Evolutionary conservation across 2,113 vertebrate species (phyloP), one percentile per base, ranked within the genome.

Genomic region (Callospermophilus lateralis): DNA sequence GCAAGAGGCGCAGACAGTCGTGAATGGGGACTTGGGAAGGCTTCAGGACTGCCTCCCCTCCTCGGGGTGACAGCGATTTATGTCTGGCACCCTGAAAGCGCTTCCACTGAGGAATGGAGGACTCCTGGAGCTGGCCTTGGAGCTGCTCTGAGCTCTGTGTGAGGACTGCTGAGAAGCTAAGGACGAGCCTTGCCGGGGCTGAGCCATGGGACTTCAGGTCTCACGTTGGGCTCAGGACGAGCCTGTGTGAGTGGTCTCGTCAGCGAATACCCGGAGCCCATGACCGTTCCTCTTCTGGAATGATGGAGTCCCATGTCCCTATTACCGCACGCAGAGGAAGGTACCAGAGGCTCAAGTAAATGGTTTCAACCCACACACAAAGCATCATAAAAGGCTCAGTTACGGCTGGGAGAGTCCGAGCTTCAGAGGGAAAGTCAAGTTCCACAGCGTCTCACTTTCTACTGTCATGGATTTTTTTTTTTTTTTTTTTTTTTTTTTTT

Each of bases 291-390:
- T 37, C 8, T 45, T 72, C 20, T 8, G 48, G 42, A 70, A 9
- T 34, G 39, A 79, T 4, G 61, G 61, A 84, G 39, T 30, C 83
- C 16, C 61, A 73, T 65, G 65, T 28, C 79, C 48, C 17, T 13
- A 24, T 19, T 84, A 6, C 84, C 65, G 93, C 77, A 22, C 72
- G 81, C 39, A 89, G 45, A 93, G 81, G 19, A 86, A 84, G 91
- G 67, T 26, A 79, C 20, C 51, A 42, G 32, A 42, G 9, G 79
- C 34, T 92, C 30, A 72, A 81, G 51, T 91, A 76, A 51, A 74
- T 37, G 37, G 34, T 93, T 89, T 86, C 79, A 32, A 55, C 28
- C 79, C 78, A 45, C 55, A 73, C 78, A 58, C 55, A 73, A 86
- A 73, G 58, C 17, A 53, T 74, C 39, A n/a, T 58, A 37, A 63